Base-by-base conservation (phyloP, 2,113 vertebrate genomes). In the Mastomys coucha region DNA sequence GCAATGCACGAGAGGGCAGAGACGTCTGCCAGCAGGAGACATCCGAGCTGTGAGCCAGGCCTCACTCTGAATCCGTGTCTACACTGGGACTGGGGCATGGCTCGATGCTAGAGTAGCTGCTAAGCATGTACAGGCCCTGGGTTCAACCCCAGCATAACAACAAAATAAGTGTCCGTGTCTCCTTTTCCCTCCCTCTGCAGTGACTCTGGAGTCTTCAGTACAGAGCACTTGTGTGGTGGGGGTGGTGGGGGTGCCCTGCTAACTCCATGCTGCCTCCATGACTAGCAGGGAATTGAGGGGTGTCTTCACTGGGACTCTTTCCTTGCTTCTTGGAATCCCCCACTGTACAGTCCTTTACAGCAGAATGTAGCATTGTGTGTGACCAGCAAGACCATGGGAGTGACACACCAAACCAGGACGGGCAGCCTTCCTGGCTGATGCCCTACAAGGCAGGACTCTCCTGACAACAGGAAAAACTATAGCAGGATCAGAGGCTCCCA, bases 301-400 rank as follows among this genome's bases (percentile, higher is more conserved):
- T 2, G 5, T 90, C 81, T 67, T 63, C 93, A 77, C 28, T 67
- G 24, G 92, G 90, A 85, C 60, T 26, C 72, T 82, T 58, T 42
- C 72, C 92, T 73, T 93, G 39, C 65, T 22, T 14, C 88, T 78
- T 72, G 69, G 78, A 82, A 28, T 11, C 31, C 31, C 60, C 72
- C 58, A 24, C 8, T 76, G 72, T 33, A 65, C 17, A 16, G 72
- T 72, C 31, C 73, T 42, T 91, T 76, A 45, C 5, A 82, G 53
- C 11, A 33, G 11, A 60, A 0, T 88, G 96, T 88, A 90, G 91
- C 42, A 97, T 36, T 51, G 88, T 92, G 96, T 51, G 88, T 92
- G 96, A 97, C 88, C 86, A 94, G 97, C 95, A 94, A 96, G 60
- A 86, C 73, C 94, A 92, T 94, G 96, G 95, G 77, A 95, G 78